These are phyloP conservation scores for Galerucella nymphaeae DNA, from an alignment of 2,888 invertebrate genomes.

Conservation along the genomic window DNA sequence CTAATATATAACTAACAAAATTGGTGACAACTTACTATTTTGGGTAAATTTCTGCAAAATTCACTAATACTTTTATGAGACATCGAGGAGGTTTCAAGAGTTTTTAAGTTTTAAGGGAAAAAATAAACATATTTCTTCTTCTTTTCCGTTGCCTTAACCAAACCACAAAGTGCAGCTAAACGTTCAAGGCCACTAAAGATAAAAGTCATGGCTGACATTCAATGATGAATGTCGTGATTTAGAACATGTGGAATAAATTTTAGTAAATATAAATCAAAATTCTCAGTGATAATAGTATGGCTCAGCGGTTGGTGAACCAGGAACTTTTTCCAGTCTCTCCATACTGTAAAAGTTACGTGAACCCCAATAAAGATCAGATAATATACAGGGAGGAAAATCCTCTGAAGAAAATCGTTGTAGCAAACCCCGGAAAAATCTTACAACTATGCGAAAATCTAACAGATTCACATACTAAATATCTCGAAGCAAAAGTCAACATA, in stretches of 20 bases:
- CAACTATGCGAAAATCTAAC: constrained; percentile 68
- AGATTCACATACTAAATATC: constrained; percentile 65
- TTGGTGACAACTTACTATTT: background rate
- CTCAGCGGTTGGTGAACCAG: constrained; percentile 38
- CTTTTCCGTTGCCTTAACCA: too few relatives aligned
- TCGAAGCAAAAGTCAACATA: constrained; percentile 71
- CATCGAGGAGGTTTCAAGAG: background rate
- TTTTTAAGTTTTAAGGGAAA: too few relatives aligned
- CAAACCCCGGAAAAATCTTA: constrained; percentile 70
- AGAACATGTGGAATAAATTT: constrained; percentile 1
- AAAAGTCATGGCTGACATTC: background rate
- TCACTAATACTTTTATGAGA: background rate
- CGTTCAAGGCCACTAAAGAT: background rate
- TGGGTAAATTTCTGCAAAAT: background rate
- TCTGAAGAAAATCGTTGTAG: constrained; percentile 64
- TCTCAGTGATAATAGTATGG: constrained; percentile 31
- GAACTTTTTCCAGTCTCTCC: constrained; percentile 55
- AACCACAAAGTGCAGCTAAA: too few relatives aligned
- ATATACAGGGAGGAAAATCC: constrained; percentile 41
- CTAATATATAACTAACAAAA: background rate
- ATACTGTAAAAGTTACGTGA: constrained; percentile 47
- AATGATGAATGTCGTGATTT: background rate
- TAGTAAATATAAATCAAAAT: constrained; percentile 29
- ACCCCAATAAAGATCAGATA: constrained; percentile 38
- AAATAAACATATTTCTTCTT: too few relatives aligned